These are phyloP conservation scores for Budorcas taxicolor DNA, from an alignment of 2,113 vertebrate species.

Conservation along the genomic window DNA sequence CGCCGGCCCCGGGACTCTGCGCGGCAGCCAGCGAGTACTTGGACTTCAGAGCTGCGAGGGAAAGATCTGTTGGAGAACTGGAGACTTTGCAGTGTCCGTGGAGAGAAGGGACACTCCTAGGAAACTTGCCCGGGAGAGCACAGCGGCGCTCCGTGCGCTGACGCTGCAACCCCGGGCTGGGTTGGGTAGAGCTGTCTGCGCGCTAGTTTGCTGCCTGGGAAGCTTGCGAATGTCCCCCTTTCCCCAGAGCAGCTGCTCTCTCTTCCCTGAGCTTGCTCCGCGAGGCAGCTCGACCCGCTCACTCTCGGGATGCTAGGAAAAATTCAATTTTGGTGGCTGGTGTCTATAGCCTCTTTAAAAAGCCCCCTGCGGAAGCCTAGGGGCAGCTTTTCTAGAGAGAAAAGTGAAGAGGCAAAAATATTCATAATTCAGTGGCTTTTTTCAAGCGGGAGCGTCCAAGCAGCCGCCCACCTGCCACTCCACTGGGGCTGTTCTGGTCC, in stretches of 20 bases:
- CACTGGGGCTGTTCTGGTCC: background rate
- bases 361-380: background rate
- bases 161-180: background rate
- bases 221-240: conserved; percentile 27
- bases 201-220: conserved; percentile 5
- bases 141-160: background rate
- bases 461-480: background rate
- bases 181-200: conserved; percentile 23
- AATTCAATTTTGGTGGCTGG: background rate
- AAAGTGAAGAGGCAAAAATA: conserved; percentile 38
- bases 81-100: conserved; percentile 73
- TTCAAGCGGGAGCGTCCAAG: background rate
- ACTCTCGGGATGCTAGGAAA: conserved; percentile 29
- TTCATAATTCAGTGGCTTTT: background rate
- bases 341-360: background rate
- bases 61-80: conserved; percentile 64
- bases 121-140: conserved; percentile 75
- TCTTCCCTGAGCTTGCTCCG: background rate
- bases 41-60: conserved; percentile 60
- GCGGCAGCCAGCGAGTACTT: conserved; percentile 23
- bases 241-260: conserved; percentile 40
- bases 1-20: background rate
- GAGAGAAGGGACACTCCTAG: conserved; percentile 75
- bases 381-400: conserved; percentile 14
- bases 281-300: conserved; percentile 41